phyloP scores from a whole-genome alignment of 2,113 vertebrate genomes.

The Poecile atricapillus region DNA sequence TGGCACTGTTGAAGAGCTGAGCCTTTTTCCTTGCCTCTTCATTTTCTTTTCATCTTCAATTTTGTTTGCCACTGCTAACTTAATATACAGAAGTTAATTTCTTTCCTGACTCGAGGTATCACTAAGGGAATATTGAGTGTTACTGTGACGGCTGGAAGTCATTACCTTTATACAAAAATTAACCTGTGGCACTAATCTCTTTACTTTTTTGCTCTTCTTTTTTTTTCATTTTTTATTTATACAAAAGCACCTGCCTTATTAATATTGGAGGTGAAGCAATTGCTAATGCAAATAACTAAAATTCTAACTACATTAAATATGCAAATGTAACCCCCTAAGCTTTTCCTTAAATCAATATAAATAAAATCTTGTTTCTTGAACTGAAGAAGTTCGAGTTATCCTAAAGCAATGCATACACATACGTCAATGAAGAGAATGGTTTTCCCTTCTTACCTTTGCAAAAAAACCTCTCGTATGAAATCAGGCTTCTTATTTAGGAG shows the following conservation, averaged over 20 bases:
- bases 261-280: background rate
- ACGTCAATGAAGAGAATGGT: background rate
- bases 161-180: conserved; percentile 57
- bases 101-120: conserved; percentile 37
- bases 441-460: background rate
- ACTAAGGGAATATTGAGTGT: conserved; percentile 56
- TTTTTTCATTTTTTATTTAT: background rate
- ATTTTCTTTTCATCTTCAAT: conserved; percentile 62
- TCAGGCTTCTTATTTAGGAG: background rate
- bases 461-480: conserved; percentile 2
- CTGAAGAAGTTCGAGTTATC: background rate
- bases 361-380: background rate
- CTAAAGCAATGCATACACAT: background rate
- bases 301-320: conserved; percentile 46
- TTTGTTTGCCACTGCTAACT: conserved; percentile 55
- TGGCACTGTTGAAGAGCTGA: background rate
- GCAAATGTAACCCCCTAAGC: background rate
- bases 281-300: conserved; percentile 38
- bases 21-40: background rate
- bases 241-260: conserved; percentile 49
- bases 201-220: background rate
- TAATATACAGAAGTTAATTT: conserved; percentile 60
- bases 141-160: conserved; percentile 37
- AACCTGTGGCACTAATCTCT: conserved; percentile 31
- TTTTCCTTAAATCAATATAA: conserved; percentile 38